Base-by-base conservation (phyloP, 64 coral and sea anemone genomes). In the Orbicella faveolata region DNA sequence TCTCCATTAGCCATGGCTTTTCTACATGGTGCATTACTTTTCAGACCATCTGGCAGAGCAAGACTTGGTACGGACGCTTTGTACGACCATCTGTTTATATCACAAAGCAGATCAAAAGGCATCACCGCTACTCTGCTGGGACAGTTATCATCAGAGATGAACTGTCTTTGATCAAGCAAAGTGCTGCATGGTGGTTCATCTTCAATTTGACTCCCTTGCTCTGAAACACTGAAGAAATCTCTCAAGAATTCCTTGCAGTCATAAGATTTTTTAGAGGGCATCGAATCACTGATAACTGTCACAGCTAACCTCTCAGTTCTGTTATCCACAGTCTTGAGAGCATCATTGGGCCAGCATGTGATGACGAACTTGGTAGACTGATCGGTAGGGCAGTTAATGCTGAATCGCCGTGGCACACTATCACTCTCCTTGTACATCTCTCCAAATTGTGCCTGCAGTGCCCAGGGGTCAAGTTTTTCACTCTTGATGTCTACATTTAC, bases 341-440 rank as follows among this genome's bases (percentile, higher is more conserved):
- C 33, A 36, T 36, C 15, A 16, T 36, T 23, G 25, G 35, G 33
- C 52, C 77, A 33, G 9, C 59, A 64, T 41, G 83, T 75, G 21
- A 92, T 72, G 20, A 92, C 69, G 76, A 84, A 78, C 41, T 77
- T 65, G 17, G 21, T 26, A 15, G 69, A 52, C 17, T 63, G 39
- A 35, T 63, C 34, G 54, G 57, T 53, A 0, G 36, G 33, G 10
- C 79, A 59, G 15, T 59, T n/a, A 79, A 94, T 90, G 36, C 76
- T 74, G 75, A 94, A 90, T 78, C 75, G 52, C 37, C 83, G 78
- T 68, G 93, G 93, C 18, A 61, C 16, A 39, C 81, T 75, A 5
- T 52, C 17, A 16, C 75, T 75, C 77, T 90, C 88, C 13, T 74
- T 20, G 76, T 87, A 94, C n/a, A 66, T 87, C 8, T 51, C 74